Base-by-base conservation (phyloP, 2,888 invertebrate genomes). In the Drosophila subquinaria region DNA sequence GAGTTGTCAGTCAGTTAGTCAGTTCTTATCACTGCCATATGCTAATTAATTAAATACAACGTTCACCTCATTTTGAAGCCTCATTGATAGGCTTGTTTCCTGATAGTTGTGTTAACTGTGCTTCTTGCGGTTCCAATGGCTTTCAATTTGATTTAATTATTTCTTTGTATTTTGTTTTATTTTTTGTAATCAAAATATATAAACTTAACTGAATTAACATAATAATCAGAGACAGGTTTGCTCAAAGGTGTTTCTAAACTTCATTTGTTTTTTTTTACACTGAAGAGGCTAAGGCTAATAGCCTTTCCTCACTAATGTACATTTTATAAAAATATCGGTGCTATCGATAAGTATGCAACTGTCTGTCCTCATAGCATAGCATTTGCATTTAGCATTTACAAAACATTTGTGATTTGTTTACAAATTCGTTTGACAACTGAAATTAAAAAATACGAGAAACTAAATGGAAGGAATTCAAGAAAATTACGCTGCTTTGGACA, bases 61-160 rank as follows among this genome's bases (percentile, higher is more conserved):
- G 30, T 71, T 84, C 76, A 81, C 82, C 82, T 84, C 81, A 82
- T 79, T 80, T 75, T 60, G 55, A 48, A 56, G 43, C 38, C 36
- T 61, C 45, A 43, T n/a, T 59, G 85, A 79, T 84, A 78, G 45
- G 11, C 20, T 23, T n/a, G 51, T 30, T 11, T 13, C 13, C n/a
- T 20, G 55, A 56, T 33, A 51, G 52, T 40, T 27, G 1, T 27
- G 27, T 27, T 43, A 35, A 48, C 63, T 65, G 10, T 11, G 42
- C 9, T 55, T 45, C 38, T 42, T 47, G 8, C 43, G 20, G 6
- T 57, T 45, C 45, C 59, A 67, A 57, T 52, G 38, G 50, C 13
- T 50, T 30, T 27, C 38, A 33, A 30, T 52, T 73, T 23, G n/a
- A 17, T 33, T 48, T 10, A 42, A 11, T 42, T 56, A 47, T 71